Base-by-base conservation (phyloP, 2,113 vertebrate genomes). In the Gila orcuttii region DNA sequence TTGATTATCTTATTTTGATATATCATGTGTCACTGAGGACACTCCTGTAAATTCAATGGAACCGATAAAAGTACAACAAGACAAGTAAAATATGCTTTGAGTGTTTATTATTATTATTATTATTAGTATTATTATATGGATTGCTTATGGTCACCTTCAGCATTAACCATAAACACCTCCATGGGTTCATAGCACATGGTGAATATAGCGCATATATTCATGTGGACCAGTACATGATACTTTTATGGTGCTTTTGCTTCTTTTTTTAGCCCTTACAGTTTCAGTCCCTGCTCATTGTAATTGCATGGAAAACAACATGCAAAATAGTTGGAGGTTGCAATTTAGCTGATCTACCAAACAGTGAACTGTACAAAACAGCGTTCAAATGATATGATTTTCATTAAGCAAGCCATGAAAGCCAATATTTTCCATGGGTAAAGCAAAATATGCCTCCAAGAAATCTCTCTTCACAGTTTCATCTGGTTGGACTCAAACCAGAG, bases 321-420 rank as follows among this genome's bases (percentile, higher is more conserved):
- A 78, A 78, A 78, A 78, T 0, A 23, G 36, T 21, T 55, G 8
- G 9, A 33, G 9, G 50, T 5, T 57, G 79, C 62, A n/a, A 19
- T 82, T 68, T 4, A 15, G 25, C 47, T 55, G 6, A 21, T 36
- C 55, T 57, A 57, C 15, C 5, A 52, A 52, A 21, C 13, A 5
- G 55, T 57, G 17, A 78, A 78, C 64, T 82, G 21, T 57, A 21
- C 17, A 33, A 52, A 69, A 82, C 45, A 31, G 36, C 19, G 2
- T n/a, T 82, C 45, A 66, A 23, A 33, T 69, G 17, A 57, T 69
- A 52, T 52, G 62, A 82, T 31, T 68, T 82, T 82, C 79, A 68
- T 82, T 66, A 62, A 15, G 78, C 57, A 45, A 42, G 6, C 31
- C 31, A 78, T 55, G 9, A 77, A 77, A 23, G 33, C 7, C 55